Conservation (phyloP, 2,888 invertebrate genomes). For the Mechanitis mazaeus region DNA sequence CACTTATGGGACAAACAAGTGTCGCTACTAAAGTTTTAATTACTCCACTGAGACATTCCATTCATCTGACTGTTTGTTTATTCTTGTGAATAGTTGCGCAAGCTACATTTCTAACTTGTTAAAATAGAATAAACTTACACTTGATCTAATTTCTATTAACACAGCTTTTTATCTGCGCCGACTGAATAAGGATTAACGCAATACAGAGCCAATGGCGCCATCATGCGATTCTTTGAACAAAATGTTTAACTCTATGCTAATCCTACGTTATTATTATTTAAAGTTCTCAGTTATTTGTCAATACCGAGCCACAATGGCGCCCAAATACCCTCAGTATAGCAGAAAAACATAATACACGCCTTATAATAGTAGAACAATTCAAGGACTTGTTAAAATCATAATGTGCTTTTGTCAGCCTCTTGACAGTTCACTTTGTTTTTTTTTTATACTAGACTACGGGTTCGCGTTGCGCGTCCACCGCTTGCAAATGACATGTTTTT, state of each 20-base stretch:
- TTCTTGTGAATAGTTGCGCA: slow-evolving; percentile 56
- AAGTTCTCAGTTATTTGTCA: slow-evolving; percentile 73
- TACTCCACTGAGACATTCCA: slow-evolving; percentile 30
- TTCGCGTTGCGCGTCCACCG: slow-evolving; percentile 52
- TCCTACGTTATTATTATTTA: slow-evolving; percentile 71
- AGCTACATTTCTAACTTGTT: slow-evolving; percentile 49
- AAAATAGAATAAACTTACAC: slow-evolving; percentile 51
- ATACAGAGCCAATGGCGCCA: slow-evolving; percentile 66
- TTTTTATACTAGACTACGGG: slow-evolving; percentile 46
- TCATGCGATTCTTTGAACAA: slow-evolving; percentile 45
- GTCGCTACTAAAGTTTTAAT: slow-evolving; percentile 30
- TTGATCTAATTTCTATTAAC: slow-evolving; percentile 62
- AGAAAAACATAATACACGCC: slow-evolving; percentile 73
- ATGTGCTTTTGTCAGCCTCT: slow-evolving; percentile 68
- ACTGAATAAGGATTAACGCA: slow-evolving; percentile 55
- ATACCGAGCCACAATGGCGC: slow-evolving; percentile 73
- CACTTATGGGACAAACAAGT: slow-evolving; percentile 25
- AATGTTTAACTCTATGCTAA: slow-evolving; percentile 58
- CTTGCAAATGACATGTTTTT: slow-evolving; percentile 57
- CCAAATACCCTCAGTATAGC: slow-evolving; percentile 70
- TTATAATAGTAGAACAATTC: slow-evolving; percentile 72
- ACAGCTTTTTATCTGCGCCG: slow-evolving; percentile 42
- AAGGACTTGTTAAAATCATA: slow-evolving; percentile 74
- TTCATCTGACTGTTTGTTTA: slow-evolving; percentile 44
- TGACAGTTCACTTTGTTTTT: slow-evolving; percentile 64